Conservation (phyloP, 2,113 vertebrate genomes). For the Pao palembangensis region DNA sequence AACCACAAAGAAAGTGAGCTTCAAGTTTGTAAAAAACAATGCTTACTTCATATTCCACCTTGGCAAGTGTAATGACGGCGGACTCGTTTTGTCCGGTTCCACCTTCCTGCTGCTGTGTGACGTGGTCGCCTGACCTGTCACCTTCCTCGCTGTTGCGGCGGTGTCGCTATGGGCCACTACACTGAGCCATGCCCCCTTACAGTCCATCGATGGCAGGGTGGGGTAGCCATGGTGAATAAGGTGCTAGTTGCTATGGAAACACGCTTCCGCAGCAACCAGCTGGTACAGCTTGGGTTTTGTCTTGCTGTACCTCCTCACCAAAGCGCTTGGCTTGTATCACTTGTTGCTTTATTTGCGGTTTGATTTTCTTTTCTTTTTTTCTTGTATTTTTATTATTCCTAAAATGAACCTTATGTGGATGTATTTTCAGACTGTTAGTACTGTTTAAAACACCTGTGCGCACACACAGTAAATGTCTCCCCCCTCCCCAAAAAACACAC, state of each 20-base stretch:
- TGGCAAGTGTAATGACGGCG: constrained; percentile 42
- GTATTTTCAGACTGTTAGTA: constrained; percentile 47
- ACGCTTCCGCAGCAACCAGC: constrained; percentile 52
- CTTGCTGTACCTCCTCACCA: constrained; percentile 37
- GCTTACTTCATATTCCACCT: constrained; percentile 59
- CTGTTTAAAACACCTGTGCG: constrained; percentile 10
- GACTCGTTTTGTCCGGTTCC: constrained; percentile 32
- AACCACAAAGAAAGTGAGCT: constrained; percentile 56
- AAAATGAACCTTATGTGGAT: constrained; percentile 51
- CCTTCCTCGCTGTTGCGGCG: constrained; percentile 31
- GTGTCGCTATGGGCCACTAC: constrained; percentile 55
- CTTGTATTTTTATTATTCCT: constrained; percentile 36
- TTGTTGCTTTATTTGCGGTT: constrained; percentile 52
- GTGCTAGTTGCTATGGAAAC: constrained; percentile 73
- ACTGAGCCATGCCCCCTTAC: constrained; percentile 50
- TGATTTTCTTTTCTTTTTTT: constrained; percentile 26
- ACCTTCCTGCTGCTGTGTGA: constrained; percentile 4
- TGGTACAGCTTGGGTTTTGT: constrained; percentile 43
- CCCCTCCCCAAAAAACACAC: background rate
- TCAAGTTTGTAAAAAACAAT: constrained; percentile 67
- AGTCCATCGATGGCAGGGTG: constrained; percentile 51
- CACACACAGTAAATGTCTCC: constrained; percentile 13
- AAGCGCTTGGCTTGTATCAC: constrained; percentile 65
- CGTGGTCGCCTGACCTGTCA: constrained; percentile 28
- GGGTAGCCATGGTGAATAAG: constrained; percentile 67